Evolutionary conservation across 53 echinoderm and acorn worm species (phyloP).

Genomic region (Actinopyga echinites): DNA sequence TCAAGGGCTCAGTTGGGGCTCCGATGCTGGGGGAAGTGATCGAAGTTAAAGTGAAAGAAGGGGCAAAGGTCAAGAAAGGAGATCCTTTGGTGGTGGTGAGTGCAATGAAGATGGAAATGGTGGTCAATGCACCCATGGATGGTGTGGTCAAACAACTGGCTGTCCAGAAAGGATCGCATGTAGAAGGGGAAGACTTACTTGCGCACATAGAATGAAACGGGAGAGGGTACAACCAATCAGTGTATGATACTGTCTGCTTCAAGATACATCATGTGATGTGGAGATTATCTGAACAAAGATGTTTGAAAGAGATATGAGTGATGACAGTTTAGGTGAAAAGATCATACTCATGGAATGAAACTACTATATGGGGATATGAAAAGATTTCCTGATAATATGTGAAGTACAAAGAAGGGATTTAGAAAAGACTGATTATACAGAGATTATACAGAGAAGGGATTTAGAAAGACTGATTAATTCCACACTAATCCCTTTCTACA

Average conservation of each 20-base stretch:
- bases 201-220: conserved; percentile 73
- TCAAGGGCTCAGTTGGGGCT: conserved; percentile 93
- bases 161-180: conserved; percentile 69
- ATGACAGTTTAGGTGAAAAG: background rate
- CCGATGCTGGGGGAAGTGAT: conserved; percentile 96
- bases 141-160: conserved; percentile 74
- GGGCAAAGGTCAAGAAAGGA: conserved; percentile 84
- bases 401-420: too few species aligned
- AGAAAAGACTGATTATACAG: too few species aligned
- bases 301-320: background rate
- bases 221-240: background rate
- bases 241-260: background rate
- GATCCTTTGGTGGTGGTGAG: conserved; percentile 85
- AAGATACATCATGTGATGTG: background rate
- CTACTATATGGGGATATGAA: too few species aligned
- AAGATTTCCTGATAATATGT: too few species aligned
- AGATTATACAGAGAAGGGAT: too few species aligned
- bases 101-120: conserved; percentile 99
- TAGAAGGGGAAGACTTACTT: conserved; percentile 85
- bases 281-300: background rate
- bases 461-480: too few species aligned
- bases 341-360: too few species aligned
- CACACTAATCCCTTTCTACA: too few species aligned
- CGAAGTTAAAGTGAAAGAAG: conserved; percentile 78
- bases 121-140: conserved; percentile 78